Evolutionary conservation across 1,140 invertebrate species (phyloP).

Genomic region (Aphaenogaster rudis): DNA sequence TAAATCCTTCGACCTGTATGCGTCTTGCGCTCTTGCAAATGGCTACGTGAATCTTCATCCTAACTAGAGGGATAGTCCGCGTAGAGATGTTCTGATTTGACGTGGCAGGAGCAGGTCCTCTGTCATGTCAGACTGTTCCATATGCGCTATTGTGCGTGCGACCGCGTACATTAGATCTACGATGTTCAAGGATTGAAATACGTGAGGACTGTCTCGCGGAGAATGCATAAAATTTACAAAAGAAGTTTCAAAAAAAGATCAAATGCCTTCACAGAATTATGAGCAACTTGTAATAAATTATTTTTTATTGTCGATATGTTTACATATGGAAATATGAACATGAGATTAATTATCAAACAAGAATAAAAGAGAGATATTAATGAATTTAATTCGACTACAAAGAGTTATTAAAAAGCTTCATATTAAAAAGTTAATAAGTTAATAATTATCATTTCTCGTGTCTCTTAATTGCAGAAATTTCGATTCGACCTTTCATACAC

Average conservation of each 20-base stretch:
- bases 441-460: not conserved
- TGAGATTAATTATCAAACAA: not conserved
- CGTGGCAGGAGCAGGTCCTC: constrained; percentile 37
- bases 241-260: not conserved
- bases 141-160: constrained; percentile 29
- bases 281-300: not conserved
- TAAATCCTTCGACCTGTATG: not conserved
- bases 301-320: not conserved
- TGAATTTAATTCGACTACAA: not conserved
- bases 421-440: not conserved
- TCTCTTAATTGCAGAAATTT: constrained; percentile 13
- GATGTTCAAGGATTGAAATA: not conserved
- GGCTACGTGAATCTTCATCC: constrained; percentile 33
- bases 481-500: not conserved
- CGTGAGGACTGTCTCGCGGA: not conserved
- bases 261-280: not conserved
- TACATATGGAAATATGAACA: not conserved
- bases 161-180: constrained; percentile 21
- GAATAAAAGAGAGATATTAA: not conserved
- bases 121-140: constrained; percentile 53
- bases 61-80: constrained; percentile 20
- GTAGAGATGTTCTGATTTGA: constrained; percentile 54
- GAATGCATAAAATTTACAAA: not conserved
- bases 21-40: not conserved
- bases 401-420: not conserved